phyloP scores from a whole-genome alignment of 2,797 vertebrate species.

The Taenioides sp. region DNA sequence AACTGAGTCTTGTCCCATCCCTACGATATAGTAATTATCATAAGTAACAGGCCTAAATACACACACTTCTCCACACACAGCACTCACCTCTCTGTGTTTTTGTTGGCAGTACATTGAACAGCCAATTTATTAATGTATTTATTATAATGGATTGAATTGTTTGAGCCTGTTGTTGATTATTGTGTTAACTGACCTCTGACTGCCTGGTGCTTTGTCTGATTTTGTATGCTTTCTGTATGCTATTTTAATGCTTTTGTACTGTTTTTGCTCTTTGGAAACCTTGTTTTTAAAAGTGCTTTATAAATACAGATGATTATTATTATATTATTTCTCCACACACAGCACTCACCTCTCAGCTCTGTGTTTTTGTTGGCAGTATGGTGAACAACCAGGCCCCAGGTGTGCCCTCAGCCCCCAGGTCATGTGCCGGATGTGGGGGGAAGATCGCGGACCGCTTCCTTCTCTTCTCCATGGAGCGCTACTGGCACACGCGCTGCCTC shows the following conservation, averaged over 20 bases:
- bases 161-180: no score
- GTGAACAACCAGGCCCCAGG: conserved; percentile 78
- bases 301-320: no score
- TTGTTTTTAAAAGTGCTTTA: no score
- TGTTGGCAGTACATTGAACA: conserved; percentile 78
- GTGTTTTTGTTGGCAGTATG: conserved; percentile 62
- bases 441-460: conserved; percentile 82
- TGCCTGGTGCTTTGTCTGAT: no score
- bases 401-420: conserved; percentile 65
- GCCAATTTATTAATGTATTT: conserved; percentile 40
- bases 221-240: no score
- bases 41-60: no score
- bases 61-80: neutral
- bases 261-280: no score
- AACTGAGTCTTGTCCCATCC: no score
- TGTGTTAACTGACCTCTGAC: no score
- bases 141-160: no score
- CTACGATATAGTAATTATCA: no score
- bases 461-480: conserved; percentile 84
- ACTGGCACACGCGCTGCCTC: conserved; percentile 85
- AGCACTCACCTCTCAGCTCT: neutral
- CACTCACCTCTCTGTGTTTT: neutral
- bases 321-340: neutral
- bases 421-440: conserved; percentile 79
- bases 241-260: no score